Evolutionary conservation across 2,113 vertebrate species (phyloP), one percentile per base, ranked within the genome.

Genomic region (Fregetta grallaria): DNA sequence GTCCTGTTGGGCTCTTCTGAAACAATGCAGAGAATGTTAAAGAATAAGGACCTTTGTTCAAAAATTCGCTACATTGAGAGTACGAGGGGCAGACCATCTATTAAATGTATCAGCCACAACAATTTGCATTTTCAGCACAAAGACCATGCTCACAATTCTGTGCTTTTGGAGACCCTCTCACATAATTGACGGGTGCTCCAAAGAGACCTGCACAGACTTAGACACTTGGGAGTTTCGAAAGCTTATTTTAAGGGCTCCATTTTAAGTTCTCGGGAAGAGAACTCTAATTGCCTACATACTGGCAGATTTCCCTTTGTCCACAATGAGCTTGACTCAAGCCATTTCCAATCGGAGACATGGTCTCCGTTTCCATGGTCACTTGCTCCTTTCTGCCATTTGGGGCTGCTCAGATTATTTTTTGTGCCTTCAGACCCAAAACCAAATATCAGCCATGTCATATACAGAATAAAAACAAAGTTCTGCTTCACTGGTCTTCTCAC

Each of bases 121-220:
- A 17, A 96, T 76, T 94, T 95, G 62, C 49, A 88, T 96, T 94
- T 96, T 76, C 49, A 89, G 71, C 80, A 97, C 84, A 94, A 97
- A 96, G 74, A 65, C 47, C 52, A 40, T 20, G 62, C 44, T 95
- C 81, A 91, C 67, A 72, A 36, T 83, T 53, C 59, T 72, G 50
- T 29, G 29, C 80, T 88, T 90, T 58, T 42, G 55, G 40, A 90
- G 66, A 58, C 50, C 44, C 42, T 91, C 80, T 96, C 38, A 59
- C 11, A 32, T 47, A 94, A 95, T 32, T 95, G 76, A 73, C 30
- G 2, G 3, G 10, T 90, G 32, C 36, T 94, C 63, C 89, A 87
- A 72, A 84, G 66, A 94, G 62, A 82, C 17, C 50, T 59, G 55
- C 45, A 66, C 14, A 88, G 53, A 53, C n/a, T 76, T 52, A 73